Percentiles rank a stretch among this genome's conserved stretches.
Conservation (phyloP, 2,113 vertebrate genomes). For the Petaurus breviceps region DNA sequence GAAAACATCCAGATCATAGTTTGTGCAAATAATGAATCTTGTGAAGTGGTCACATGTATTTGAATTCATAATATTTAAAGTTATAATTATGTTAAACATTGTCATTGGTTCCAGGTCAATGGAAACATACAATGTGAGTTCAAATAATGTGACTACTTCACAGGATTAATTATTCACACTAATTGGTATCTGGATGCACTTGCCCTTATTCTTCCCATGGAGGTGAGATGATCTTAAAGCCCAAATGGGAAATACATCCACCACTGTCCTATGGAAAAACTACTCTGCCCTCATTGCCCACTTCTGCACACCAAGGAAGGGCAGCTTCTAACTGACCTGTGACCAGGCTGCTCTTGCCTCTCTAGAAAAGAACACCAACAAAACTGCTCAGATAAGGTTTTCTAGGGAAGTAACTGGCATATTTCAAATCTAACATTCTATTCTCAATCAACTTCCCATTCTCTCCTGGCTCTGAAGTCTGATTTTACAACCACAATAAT, state of each 20-base stretch:
- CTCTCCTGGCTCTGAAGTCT: neutral
- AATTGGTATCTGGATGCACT: neutral
- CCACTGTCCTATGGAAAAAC: neutral
- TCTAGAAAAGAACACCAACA: neutral
- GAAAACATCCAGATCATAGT: neutral
- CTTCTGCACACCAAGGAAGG: neutral
- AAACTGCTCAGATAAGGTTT: neutral
- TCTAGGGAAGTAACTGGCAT: neutral
- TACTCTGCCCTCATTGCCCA: neutral
- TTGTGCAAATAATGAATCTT: neutral
- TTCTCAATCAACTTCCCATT: neutral
- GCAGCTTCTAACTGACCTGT: neutral
- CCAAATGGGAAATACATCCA: neutral
- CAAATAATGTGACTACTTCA: neutral
- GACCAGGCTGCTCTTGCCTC: neutral
- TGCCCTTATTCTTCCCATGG: slow-evolving; percentile 8
- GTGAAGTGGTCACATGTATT: neutral
- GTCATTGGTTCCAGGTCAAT: neutral
- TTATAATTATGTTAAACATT: neutral
- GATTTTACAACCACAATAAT: neutral
- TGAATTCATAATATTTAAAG: neutral
- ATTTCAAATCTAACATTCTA: neutral
- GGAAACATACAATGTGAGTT: neutral
- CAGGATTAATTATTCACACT: neutral
- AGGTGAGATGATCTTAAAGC: neutral